Percentiles rank a stretch among this genome's conserved stretches.
Conservation (phyloP, 2,113 vertebrate species). For the Oryzias javanicus region DNA sequence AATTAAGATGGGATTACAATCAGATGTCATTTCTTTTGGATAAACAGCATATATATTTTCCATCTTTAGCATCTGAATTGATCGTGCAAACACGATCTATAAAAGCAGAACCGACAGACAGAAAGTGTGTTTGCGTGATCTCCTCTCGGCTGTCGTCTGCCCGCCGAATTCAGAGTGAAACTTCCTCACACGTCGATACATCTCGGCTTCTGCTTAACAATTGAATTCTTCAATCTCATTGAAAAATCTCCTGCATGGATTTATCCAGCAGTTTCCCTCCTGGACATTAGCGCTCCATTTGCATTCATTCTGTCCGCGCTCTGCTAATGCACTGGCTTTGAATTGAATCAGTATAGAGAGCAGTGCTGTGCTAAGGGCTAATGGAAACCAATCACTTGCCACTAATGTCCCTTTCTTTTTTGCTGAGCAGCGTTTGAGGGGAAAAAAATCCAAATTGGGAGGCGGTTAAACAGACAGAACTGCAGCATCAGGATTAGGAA, state of each 20-base stretch:
- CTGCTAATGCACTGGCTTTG: neutral
- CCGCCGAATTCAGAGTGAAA: constrained; percentile 39
- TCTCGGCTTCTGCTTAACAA: constrained; percentile 1
- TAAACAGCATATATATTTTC: no score
- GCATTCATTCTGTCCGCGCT: neutral
- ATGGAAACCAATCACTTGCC: neutral
- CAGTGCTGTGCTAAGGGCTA: neutral
- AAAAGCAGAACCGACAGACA: neutral
- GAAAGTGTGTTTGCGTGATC: constrained; percentile 70
- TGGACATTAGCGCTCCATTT: neutral
- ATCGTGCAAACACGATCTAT: no score
- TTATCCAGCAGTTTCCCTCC: neutral
- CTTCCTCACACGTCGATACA: constrained; percentile 19
- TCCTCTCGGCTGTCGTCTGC: constrained; percentile 58
- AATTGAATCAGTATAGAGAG: neutral
- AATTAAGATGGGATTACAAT: no score
- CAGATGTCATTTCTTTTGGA: no score
- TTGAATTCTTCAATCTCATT: constrained; percentile 9
- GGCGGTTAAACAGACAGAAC: neutral
- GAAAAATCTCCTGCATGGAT: constrained; percentile 14
- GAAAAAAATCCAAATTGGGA: neutral
- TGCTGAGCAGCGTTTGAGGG: neutral
- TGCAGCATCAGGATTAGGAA: no score
- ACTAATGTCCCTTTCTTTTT: neutral
- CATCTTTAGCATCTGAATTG: no score